These are phyloP conservation scores for Podilymbus podiceps DNA, from an alignment of 2,113 vertebrate genomes.

Conservation along the genomic window DNA sequence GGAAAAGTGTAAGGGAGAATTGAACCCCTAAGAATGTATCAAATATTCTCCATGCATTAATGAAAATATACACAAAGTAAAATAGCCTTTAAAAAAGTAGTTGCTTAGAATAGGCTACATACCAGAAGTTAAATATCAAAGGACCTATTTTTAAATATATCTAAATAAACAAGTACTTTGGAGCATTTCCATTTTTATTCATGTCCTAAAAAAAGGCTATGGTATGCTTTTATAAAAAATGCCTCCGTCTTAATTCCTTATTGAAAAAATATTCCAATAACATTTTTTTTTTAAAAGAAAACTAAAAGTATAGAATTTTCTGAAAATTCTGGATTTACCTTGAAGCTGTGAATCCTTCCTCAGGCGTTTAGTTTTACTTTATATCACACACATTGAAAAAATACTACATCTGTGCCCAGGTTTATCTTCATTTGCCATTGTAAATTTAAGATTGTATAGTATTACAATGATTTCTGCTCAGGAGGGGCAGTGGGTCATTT, in stretches of 20 bases:
- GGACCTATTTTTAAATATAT: conserved; percentile 35
- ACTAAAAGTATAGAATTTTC: background rate
- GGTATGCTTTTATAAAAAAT: background rate
- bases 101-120: background rate
- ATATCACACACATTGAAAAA: background rate
- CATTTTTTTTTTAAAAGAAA: background rate
- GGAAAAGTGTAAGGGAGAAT: background rate
- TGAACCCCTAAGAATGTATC: background rate
- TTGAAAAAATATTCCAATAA: background rate
- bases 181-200: background rate
- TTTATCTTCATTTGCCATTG: background rate
- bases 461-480: background rate
- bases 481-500: background rate
- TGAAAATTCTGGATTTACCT: background rate
- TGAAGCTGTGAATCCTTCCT: background rate
- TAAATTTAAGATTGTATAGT: background rate
- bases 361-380: background rate
- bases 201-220: background rate
- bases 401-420: background rate
- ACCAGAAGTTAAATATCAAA: conserved; percentile 33
- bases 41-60: background rate
- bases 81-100: background rate
- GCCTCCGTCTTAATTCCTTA: background rate
- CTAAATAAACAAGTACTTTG: conserved; percentile 18
- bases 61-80: background rate